Evolutionary conservation across 2,888 invertebrate genomes (phyloP).

Genomic region (Synanthedon tipuliformis): DNA sequence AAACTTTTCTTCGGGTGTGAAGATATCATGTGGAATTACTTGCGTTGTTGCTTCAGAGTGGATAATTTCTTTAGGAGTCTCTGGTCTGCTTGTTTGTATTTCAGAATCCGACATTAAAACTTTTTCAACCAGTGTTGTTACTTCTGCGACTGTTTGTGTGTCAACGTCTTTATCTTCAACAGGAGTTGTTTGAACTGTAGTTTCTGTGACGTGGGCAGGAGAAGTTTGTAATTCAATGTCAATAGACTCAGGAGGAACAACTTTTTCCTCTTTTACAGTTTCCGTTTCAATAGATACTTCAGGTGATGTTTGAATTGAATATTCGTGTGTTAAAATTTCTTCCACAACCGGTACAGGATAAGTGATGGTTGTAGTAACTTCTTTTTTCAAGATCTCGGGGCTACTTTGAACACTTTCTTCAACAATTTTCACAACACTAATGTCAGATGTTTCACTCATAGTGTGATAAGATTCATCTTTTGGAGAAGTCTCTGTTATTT

Average conservation of each 20-base stretch:
- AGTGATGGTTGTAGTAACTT: constrained; percentile 67
- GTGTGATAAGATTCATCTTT: constrained; percentile 72
- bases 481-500: constrained; percentile 62
- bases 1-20: constrained; percentile 50
- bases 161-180: constrained; percentile 47
- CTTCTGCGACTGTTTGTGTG: constrained; percentile 48
- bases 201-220: constrained; percentile 58
- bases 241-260: constrained; percentile 33
- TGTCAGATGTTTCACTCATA: constrained; percentile 69
- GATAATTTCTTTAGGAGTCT: constrained; percentile 38
- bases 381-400: constrained; percentile 48
- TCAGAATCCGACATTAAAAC: constrained; percentile 46
- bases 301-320: constrained; percentile 71
- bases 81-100: constrained; percentile 51
- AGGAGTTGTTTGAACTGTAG: constrained; percentile 74
- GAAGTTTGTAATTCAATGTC: constrained; percentile 66
- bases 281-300: constrained; percentile 41
- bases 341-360: constrained; percentile 72
- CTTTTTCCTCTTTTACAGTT: constrained; percentile 33
- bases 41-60: constrained; percentile 68
- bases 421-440: constrained; percentile 73
- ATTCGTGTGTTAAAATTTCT: constrained; percentile 69
- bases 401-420: constrained; percentile 73
- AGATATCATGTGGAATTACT: constrained; percentile 54
- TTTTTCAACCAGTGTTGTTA: constrained; percentile 35